Percentiles rank a stretch among this genome's conserved stretches.
Evolutionary conservation across 23 tunicate genomes (phyloP).

Genomic region (Halocynthia aurantium): DNA sequence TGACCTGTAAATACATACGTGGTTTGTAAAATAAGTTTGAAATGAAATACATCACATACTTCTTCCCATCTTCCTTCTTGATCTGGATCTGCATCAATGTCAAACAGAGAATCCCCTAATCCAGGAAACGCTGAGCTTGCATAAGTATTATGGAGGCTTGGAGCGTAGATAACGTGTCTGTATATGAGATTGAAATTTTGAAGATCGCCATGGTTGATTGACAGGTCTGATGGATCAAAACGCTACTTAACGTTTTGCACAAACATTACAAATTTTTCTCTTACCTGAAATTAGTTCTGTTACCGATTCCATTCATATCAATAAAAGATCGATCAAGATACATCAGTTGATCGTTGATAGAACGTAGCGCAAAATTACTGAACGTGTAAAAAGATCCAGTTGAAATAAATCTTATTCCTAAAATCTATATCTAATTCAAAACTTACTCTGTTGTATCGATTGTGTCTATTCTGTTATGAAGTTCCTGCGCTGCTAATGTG

Average conservation of each 20-base stretch:
- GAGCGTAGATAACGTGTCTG: conserved; percentile 42
- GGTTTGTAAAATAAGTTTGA: too few species aligned
- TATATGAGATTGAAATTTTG: background rate
- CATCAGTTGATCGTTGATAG: conserved; percentile 77
- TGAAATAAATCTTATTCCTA: too few species aligned
- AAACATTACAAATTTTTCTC: too few species aligned
- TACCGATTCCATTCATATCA: conserved; percentile 51
- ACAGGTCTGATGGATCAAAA: too few species aligned
- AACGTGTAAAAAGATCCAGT: too few species aligned
- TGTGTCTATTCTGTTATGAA: too few species aligned
- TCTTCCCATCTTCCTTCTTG: conserved; percentile 41
- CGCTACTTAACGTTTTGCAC: too few species aligned
- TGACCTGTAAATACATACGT: too few species aligned
- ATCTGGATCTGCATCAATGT: conserved; percentile 35
- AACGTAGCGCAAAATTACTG: conserved; percentile 30
- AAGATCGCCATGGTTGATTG: too few species aligned
- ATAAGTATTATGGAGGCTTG: conserved; percentile 44
- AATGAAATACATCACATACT: conserved; percentile 29
- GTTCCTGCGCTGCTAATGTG: too few species aligned
- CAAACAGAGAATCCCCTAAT: conserved; percentile 37
- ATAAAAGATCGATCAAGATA: conserved; percentile 66
- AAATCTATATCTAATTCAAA: too few species aligned
- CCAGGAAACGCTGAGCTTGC: conserved; percentile 56
- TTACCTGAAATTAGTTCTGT: conserved; percentile 54
- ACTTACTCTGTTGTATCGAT: too few species aligned